These are phyloP conservation scores for Caranx melampygus DNA, from an alignment of 2,113 vertebrate genomes.

Conservation along the genomic window DNA sequence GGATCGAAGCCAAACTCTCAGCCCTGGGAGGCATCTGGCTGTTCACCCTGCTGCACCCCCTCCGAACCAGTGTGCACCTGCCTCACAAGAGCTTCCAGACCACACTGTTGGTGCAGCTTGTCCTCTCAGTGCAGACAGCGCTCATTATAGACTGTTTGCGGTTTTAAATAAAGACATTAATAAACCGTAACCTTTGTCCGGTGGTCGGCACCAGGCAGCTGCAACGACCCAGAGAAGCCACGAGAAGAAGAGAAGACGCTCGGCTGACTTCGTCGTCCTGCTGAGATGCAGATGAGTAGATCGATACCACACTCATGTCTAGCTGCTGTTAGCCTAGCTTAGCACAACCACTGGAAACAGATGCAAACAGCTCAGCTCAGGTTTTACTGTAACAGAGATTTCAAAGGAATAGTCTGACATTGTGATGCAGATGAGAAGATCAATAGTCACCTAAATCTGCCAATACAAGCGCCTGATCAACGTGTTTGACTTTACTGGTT, in stretches of 20 bases:
- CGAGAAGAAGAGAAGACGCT: background rate
- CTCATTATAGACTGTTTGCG: slow-evolving; percentile 43
- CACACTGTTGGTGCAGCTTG: slow-evolving; percentile 14
- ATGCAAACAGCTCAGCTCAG: background rate
- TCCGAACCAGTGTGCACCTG: slow-evolving; percentile 57
- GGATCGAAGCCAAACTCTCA: slow-evolving; percentile 32
- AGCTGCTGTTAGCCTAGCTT: background rate
- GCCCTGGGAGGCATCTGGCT: slow-evolving; percentile 40
- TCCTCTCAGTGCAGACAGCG: slow-evolving; percentile 62
- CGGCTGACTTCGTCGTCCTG: background rate
- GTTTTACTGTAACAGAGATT: no score
- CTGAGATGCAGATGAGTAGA: no score
- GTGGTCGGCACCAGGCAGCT: slow-evolving; percentile 5
- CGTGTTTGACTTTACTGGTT: no score
- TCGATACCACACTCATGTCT: no score
- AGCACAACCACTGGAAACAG: background rate
- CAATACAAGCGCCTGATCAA: no score
- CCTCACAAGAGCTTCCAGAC: slow-evolving; percentile 32
- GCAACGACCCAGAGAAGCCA: background rate
- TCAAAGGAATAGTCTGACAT: no score
- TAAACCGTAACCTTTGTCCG: slow-evolving; percentile 39
- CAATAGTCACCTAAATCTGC: no score
- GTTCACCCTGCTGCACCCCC: slow-evolving; percentile 20
- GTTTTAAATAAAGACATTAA: slow-evolving; percentile 34
- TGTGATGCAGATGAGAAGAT: no score